Conservation (phyloP, 2,797 vertebrate species). For the Lates japonicus region DNA sequence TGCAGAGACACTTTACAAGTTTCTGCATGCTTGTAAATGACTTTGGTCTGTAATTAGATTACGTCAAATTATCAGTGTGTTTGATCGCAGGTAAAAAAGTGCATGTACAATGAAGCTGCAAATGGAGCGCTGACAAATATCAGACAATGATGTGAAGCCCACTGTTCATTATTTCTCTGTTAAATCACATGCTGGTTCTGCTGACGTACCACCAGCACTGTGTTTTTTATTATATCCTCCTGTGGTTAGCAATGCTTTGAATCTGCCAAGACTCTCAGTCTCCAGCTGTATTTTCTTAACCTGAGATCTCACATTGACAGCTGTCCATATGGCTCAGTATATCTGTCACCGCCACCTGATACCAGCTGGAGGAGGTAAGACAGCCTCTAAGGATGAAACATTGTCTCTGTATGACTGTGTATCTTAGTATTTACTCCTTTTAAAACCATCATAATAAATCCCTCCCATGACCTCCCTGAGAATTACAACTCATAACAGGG, state of each 20-base stretch:
- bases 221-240: neutral
- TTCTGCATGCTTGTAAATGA: neutral
- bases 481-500: neutral
- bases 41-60: slow-evolving; percentile 7
- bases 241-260: slow-evolving; percentile 4
- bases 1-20: neutral
- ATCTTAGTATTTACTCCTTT: slow-evolving; percentile 27
- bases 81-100: neutral
- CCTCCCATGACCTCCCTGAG: neutral
- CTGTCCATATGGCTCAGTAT: slow-evolving; percentile 94
- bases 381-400: slow-evolving; percentile 11
- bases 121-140: slow-evolving; percentile 4
- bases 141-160: neutral
- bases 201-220: neutral
- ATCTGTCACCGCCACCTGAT: slow-evolving; percentile 93
- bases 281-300: slow-evolving; percentile 85
- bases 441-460: neutral
- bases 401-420: slow-evolving; percentile 1
- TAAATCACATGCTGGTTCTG: slow-evolving; percentile 10
- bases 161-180: neutral
- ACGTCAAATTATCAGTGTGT: neutral
- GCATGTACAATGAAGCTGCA: neutral
- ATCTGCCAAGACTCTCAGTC: slow-evolving; percentile 36
- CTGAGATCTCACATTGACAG: slow-evolving; percentile 89
- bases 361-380: slow-evolving; percentile 95